Base-by-base conservation (phyloP, 2,888 invertebrate species). In the Timema cristinae region DNA sequence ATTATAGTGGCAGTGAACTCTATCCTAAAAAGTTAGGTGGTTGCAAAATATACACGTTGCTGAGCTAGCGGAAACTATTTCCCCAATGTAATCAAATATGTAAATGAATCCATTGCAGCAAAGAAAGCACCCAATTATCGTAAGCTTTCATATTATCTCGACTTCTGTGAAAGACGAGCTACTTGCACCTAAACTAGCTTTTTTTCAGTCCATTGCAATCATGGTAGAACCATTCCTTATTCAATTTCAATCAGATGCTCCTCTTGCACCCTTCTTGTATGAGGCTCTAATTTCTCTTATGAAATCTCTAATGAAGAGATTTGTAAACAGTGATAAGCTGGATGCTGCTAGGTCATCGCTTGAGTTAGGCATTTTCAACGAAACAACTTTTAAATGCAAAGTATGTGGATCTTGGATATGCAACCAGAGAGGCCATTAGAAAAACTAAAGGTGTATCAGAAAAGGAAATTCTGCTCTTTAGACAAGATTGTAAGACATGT, bases 261-360 rank as follows among this genome's bases (percentile, higher is more conserved):
- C 63, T 32, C 63, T 63, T 7, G 47, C 63, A 32, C 63, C 63
- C 32, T 6, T 63, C 6, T 63, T 63, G 32, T 63, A 32, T 63
- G n/a, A 7, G 10, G 4, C 63, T 47, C 5, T 63, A 13, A 47
- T 7, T 1, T 16, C 47, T 48, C 16, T 48, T 11, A 63, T 63
- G 47, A 47, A 13, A 63, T 32, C 47, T 32, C 7, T 63, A 47
- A 47, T 63, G 10, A 6, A 10, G 11, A 63, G 7, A 48, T 63
- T 63, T 47, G 63, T 63, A 10, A 63, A 63, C 16, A 11, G 11
- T 13, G 11, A 47, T 15, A 47, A 47, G 59, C 9, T 59, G 15
- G 5, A 8, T 16, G 59, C 8, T 32, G 5, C 7, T 59, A 59
- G 7, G 32, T 16, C 15, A 16, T 7, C n/a, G 5, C 32, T 32